A percentile compares a stretch with the other conserved stretches of the same genome.
phyloP scores from a whole-genome alignment of 2,797 vertebrate species.

The Oreochromis grahami region DNA sequence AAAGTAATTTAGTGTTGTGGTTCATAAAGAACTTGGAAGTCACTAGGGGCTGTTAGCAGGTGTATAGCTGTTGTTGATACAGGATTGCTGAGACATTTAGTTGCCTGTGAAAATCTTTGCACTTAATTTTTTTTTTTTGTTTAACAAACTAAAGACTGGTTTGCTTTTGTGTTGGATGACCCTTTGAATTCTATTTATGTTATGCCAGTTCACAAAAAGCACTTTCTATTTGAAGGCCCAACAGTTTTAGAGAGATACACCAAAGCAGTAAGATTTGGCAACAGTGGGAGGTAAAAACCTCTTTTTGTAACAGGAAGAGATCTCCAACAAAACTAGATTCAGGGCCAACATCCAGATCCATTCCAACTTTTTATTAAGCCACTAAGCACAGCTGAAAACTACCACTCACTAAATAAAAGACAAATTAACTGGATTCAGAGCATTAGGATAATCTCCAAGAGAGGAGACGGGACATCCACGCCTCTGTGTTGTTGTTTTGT shows the following conservation, averaged over 20 bases:
- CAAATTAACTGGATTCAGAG: neutral
- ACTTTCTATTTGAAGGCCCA: neutral
- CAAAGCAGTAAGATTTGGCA: neutral
- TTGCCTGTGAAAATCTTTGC: neutral
- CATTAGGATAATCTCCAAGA: neutral
- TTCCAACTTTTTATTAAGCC: neutral
- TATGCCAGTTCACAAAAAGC: accelerated
- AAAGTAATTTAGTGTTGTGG: neutral
- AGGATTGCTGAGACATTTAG: neutral
- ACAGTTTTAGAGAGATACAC: neutral
- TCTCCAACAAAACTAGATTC: neutral
- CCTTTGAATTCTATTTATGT: neutral
- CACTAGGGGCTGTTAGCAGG: neutral
- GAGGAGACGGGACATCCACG: neutral
- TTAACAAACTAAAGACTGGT: neutral
- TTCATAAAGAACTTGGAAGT: neutral
- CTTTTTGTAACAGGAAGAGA: neutral
- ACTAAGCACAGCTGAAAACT: neutral
- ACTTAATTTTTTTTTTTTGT: neutral
- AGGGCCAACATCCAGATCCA: neutral
- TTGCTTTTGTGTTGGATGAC: neutral
- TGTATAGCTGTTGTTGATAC: neutral
- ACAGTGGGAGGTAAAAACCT: neutral
- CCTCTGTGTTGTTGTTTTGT: neutral
- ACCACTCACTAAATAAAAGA: neutral